A percentile compares a stretch with the other conserved stretches of the same genome.
phyloP scores from a whole-genome alignment of 2,113 vertebrate genomes.

The Amazona vittata region DNA sequence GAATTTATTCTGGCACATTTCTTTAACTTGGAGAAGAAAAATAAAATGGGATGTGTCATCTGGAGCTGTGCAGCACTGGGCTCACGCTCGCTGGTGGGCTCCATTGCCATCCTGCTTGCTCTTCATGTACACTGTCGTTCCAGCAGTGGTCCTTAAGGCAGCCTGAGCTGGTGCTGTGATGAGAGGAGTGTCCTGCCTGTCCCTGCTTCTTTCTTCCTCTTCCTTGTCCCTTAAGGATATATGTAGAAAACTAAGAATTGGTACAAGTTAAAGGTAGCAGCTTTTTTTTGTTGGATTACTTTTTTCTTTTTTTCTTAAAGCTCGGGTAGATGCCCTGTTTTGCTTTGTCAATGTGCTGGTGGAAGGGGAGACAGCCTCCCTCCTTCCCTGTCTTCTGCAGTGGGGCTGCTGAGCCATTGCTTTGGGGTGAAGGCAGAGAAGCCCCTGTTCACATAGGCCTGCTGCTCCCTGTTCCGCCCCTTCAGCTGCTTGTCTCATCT shows the following conservation, averaged over 20 bases:
- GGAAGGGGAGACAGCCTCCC: background rate
- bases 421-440: background rate
- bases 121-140: background rate
- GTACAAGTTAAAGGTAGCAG: background rate
- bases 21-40: background rate
- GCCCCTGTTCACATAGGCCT: background rate
- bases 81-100: fast-evolving
- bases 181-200: background rate
- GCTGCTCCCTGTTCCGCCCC: background rate
- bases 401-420: fast-evolving
- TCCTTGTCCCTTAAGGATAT: background rate
- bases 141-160: background rate
- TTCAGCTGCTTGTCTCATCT: background rate
- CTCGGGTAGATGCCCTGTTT: background rate
- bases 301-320: background rate
- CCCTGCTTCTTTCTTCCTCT: background rate
- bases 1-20: conserved; percentile 19
- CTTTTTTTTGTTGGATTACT: background rate
- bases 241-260: background rate
- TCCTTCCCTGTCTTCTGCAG: background rate
- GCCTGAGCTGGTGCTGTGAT: background rate
- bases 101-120: background rate
- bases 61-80: background rate
- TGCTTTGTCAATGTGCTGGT: background rate
- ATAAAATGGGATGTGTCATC: background rate